Evolutionary conservation across 2,113 vertebrate genomes (phyloP).

Genomic region (Bufo gargarizans): DNA sequence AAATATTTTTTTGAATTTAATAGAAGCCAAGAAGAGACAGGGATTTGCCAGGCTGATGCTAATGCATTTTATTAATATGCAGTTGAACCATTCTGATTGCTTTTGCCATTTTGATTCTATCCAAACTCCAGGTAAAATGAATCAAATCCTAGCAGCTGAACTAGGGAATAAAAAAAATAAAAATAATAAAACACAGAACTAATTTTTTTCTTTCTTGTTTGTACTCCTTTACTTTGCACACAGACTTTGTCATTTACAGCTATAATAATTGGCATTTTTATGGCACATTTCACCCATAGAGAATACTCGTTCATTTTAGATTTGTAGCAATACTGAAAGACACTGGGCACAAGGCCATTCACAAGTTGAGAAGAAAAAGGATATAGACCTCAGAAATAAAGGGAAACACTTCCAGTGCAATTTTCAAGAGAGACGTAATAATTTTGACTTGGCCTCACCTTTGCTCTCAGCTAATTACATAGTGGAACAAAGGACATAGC

Average conservation of each 20-base stretch:
- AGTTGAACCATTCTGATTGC: constrained; percentile 24
- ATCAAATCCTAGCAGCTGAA: constrained; percentile 29
- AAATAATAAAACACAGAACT: constrained; percentile 22
- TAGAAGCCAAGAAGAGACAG: not conserved
- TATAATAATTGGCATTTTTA: constrained; percentile 51
- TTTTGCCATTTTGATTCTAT: not conserved
- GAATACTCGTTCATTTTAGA: constrained; percentile 23
- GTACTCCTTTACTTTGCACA: not conserved
- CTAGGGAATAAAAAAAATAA: constrained; percentile 8
- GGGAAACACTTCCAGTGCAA: constrained; percentile 10
- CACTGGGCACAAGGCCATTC: constrained; percentile 44
- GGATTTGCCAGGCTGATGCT: not conserved
- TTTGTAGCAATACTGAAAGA: constrained; percentile 32
- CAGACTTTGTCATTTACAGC: constrained; percentile 44
- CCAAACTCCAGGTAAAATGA: constrained; percentile 6
- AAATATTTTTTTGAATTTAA: not conserved
- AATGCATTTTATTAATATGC: constrained; percentile 36
- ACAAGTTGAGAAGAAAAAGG: constrained; percentile 6
- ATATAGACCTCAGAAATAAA: constrained; percentile 15
- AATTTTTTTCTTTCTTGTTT: not conserved
- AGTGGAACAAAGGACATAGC: not conserved
- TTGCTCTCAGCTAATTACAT: not conserved
- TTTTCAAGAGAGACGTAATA: constrained; percentile 10
- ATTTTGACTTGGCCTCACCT: not conserved
- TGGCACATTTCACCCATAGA: constrained; percentile 39